A percentile compares a stretch with the other conserved stretches of the same genome.
phyloP scores from a whole-genome alignment of 2,888 invertebrate genomes.

The Callinectes sapidus region DNA sequence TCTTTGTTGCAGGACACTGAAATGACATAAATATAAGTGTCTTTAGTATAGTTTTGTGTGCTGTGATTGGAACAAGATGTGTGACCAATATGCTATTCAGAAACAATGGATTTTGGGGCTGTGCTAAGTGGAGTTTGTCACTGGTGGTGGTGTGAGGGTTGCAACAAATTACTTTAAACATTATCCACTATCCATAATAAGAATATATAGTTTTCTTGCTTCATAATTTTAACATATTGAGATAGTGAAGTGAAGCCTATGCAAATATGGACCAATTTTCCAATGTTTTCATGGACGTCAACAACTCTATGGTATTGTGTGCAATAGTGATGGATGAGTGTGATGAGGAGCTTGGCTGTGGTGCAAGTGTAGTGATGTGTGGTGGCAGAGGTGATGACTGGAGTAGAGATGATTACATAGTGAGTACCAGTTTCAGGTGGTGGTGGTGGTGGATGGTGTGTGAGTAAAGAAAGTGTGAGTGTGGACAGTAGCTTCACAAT shows the following conservation, averaged over 20 bases:
- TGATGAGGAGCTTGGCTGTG: neutral
- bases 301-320: neutral
- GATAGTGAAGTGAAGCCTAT: neutral
- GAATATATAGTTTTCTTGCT: neutral
- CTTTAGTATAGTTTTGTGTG: neutral
- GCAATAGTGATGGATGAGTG: neutral
- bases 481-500: too few species aligned
- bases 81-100: neutral
- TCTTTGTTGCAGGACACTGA: neutral
- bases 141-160: neutral
- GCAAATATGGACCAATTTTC: neutral
- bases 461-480: too few species aligned
- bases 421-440: neutral
- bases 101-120: neutral
- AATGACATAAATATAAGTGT: neutral
- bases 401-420: too few species aligned
- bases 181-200: neutral
- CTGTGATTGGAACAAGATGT: neutral
- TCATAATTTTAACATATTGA: neutral
- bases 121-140: neutral
- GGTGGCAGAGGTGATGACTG: too few species aligned
- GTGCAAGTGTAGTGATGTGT: neutral
- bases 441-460: neutral
- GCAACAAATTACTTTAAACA: neutral
- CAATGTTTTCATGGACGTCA: neutral